A percentile compares a stretch with the other conserved stretches of the same genome.
Evolutionary conservation across 92 coral and sea anemone genomes (phyloP).

Genomic region (Pocillopora grandis): DNA sequence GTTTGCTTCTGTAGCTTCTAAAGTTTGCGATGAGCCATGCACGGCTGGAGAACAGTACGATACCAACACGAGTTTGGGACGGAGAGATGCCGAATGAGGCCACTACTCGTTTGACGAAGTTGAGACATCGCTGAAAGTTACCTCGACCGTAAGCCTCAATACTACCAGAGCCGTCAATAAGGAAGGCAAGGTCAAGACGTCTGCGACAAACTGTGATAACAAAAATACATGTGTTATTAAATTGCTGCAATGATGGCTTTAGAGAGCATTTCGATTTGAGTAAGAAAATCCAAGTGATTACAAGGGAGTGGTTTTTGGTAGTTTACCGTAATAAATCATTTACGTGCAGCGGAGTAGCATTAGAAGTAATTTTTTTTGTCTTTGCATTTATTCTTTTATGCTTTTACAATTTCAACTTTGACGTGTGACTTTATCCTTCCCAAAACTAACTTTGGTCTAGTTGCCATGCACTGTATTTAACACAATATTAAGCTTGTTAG

Average conservation of each 20-base stretch:
- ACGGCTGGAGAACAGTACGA: constrained; percentile 59
- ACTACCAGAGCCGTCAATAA: constrained; percentile 88
- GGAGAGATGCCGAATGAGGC: constrained; percentile 59
- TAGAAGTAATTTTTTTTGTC: too few species aligned
- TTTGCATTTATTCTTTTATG: too few species aligned
- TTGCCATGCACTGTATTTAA: background rate
- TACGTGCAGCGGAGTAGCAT: too few species aligned
- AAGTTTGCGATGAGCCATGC: constrained; percentile 65
- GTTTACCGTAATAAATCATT: too few species aligned
- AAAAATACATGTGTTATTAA: too few species aligned
- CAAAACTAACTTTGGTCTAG: too few species aligned
- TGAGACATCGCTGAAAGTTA: constrained; percentile 78
- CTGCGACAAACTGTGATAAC: constrained; percentile 44
- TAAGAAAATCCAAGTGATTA: too few species aligned
- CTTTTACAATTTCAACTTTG: too few species aligned
- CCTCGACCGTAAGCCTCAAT: constrained; percentile 69
- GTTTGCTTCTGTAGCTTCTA: constrained; percentile 39
- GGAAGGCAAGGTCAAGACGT: constrained; percentile 61
- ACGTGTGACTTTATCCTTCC: too few species aligned
- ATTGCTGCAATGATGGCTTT: too few species aligned
- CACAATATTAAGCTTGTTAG: background rate
- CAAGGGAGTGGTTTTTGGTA: too few species aligned
- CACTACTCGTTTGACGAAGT: constrained; percentile 62
- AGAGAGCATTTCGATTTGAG: too few species aligned
- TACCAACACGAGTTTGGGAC: constrained; percentile 57